Evolutionary conservation across 2,113 vertebrate species (phyloP), one percentile per base, ranked within the genome.

Genomic region (Mesembrinibis cayennensis): DNA sequence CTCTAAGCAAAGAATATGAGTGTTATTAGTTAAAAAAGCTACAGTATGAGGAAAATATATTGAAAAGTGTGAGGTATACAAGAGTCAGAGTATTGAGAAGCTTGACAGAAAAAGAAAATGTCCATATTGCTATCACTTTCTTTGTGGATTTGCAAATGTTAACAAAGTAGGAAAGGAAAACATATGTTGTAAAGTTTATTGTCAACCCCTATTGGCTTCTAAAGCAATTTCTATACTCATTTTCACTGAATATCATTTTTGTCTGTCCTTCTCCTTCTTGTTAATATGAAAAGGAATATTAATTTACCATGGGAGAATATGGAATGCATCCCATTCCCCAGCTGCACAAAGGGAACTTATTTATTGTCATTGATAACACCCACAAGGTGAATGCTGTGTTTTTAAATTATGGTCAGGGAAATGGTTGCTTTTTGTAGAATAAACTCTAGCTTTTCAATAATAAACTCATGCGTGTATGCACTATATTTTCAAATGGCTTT

Each of bases 1-100:
- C 93, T 96, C 79, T 89, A 89, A 96, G 94, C 77, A 89, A 93
- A 82, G 87, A 61, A n/a, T 81, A 16, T 86, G 63, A 87, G 59
- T 69, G 40, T 83, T 90, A 55, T 45, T 89, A 86, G 76, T 88
- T 90, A 74, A 11, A 93, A 81, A 95, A 95, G 82, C 61, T 95
- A 23, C 47, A 53, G 36, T 52, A 69, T 63, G 55, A 82, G 56
- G 87, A 83, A 97, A 96, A 92, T 50, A 67, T 26, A 88, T 77
- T 94, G 90, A 87, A 90, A 95, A 89, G 15, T 61, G 27, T 44
- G 72, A 55, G 47, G 32, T 63, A 16, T 70, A 56, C 1, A 3
- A 34, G 70, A 87, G 50, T 52, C 53, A 73, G 27, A 73, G 14
- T 82, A 69, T 7, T 65, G 66, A 85, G 59, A 61, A 88, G 72